Evolutionary conservation across 2,888 invertebrate species (phyloP), one percentile per base, ranked within the genome.

Genomic region (Anodontia alba): DNA sequence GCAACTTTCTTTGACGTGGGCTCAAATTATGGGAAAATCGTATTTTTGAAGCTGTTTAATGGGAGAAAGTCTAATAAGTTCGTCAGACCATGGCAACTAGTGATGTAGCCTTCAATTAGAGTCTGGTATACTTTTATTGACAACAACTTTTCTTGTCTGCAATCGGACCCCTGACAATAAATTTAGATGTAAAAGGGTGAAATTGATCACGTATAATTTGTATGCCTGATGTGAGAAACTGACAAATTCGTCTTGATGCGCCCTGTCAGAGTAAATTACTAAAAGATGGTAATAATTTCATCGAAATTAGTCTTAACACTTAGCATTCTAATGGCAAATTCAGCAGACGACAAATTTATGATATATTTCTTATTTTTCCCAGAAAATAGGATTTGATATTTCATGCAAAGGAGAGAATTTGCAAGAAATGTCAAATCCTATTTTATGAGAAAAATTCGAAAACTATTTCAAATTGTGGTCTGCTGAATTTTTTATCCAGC

Each of bases 121-220:
- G 31, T 8, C 17, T 12, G 62, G 33, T 33, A 12, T 62, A 33
- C 33, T 33, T 33, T 31, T 33, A 62, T 33, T 33, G 33, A 17
- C 62, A 62, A 17, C 29, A 29, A 29, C 57, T 57, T 29, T 29
- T 26, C 29, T 26, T 7, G 29, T 23, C 57, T 31, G 62, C 31
- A 62, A 62, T 33, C 62, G 31, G 62, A 62, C 31, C 33, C n/a
- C 33, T 1, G 2, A 12, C 33, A 20, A 10, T 1, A 62, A 62
- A 62, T 62, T 62, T 46, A 46, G 69, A 43, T 69, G 69, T 69
- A n/a, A 69, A 43, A 23, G 42, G 17, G 20, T 77, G 81, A 82
- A 82, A 78, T 76, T 73, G 78, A 82, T 82, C 81, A 78, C 51
- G 46, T 69, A 73, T 73, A 82, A 76, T 82, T 82, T 78, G 76